A percentile compares a stretch with the other conserved stretches of the same genome.
These are phyloP conservation scores for Nannoperca australis DNA, from an alignment of 2,797 vertebrate genomes.

Conservation along the genomic window DNA sequence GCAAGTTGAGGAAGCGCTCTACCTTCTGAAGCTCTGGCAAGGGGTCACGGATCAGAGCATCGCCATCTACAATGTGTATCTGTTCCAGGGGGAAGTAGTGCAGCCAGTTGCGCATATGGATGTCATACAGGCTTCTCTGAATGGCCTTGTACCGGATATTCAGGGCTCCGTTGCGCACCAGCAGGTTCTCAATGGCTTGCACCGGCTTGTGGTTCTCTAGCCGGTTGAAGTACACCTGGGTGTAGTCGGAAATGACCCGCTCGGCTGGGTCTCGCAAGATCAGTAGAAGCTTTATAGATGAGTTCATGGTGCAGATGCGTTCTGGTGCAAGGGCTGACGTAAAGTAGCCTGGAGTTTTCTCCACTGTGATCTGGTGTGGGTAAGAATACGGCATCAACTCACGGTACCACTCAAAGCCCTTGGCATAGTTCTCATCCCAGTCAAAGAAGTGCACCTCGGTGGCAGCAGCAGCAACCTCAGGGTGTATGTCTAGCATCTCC, in stretches of 20 bases:
- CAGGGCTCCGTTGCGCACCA: constrained; percentile 91
- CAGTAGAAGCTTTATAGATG: constrained; percentile 92
- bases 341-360: constrained; percentile 96
- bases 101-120: constrained; percentile 95
- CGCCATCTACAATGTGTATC: constrained; percentile 94
- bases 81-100: constrained; percentile 92
- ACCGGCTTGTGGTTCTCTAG: constrained; percentile 95
- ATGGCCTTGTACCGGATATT: constrained; percentile 95
- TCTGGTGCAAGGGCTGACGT: constrained; percentile 91
- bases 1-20: constrained; percentile 91
- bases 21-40: constrained; percentile 93
- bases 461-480: constrained; percentile 92
- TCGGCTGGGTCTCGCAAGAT: constrained; percentile 93
- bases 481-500: constrained; percentile 96
- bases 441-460: constrained; percentile 97
- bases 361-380: constrained; percentile 93
- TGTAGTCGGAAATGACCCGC: constrained; percentile 95
- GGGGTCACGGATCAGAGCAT: constrained; percentile 91
- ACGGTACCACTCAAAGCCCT: constrained; percentile 94
- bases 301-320: constrained; percentile 93
- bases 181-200: constrained; percentile 93
- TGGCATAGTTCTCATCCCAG: constrained; percentile 95
- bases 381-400: constrained; percentile 94
- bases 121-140: constrained; percentile 93
- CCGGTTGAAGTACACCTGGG: constrained; percentile 96